Percentiles rank a stretch among this genome's conserved stretches.
Conservation (phyloP, 1,140 invertebrate species). For the Paralvinella palmiformis region DNA sequence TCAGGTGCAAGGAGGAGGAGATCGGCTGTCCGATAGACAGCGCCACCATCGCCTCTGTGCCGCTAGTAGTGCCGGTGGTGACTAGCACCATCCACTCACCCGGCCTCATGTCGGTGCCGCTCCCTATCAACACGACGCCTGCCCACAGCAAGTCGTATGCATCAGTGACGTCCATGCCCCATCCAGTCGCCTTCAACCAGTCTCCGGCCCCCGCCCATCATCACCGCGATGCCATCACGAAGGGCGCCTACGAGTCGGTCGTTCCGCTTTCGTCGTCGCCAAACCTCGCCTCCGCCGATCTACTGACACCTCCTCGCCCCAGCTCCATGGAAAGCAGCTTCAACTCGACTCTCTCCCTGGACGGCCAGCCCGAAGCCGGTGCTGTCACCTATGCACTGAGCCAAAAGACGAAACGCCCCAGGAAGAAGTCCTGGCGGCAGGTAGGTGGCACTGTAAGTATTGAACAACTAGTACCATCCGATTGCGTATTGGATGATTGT, state of each 20-base stretch:
- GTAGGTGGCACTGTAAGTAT: constrained; percentile 22
- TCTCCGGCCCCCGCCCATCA: background rate
- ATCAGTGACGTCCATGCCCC: background rate
- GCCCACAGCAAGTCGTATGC: background rate
- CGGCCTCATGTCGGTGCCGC: constrained; percentile 21
- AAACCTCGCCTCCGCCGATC: background rate
- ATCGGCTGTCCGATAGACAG: constrained; percentile 20
- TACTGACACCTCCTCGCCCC: background rate
- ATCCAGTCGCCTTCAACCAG: background rate
- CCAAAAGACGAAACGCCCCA: constrained; percentile 27
- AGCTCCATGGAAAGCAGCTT: constrained; percentile 13
- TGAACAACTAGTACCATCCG: background rate
- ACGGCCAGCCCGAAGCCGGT: background rate
- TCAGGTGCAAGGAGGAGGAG: too few species aligned
- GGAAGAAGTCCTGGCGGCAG: constrained; percentile 45
- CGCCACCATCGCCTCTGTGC: constrained; percentile 8
- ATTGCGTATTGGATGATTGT: too few species aligned
- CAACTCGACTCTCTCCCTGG: constrained; percentile 11
- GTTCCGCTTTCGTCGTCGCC: background rate
- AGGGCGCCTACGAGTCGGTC: constrained; percentile 1
- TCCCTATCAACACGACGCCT: constrained; percentile 23
- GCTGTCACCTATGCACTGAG: constrained; percentile 2
- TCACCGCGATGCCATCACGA: too few species aligned
- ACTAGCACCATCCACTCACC: constrained; percentile 10
- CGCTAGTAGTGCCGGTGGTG: too few species aligned